Conservation (phyloP, 2,797 vertebrate genomes). For the Urosaurus nigricauda region DNA sequence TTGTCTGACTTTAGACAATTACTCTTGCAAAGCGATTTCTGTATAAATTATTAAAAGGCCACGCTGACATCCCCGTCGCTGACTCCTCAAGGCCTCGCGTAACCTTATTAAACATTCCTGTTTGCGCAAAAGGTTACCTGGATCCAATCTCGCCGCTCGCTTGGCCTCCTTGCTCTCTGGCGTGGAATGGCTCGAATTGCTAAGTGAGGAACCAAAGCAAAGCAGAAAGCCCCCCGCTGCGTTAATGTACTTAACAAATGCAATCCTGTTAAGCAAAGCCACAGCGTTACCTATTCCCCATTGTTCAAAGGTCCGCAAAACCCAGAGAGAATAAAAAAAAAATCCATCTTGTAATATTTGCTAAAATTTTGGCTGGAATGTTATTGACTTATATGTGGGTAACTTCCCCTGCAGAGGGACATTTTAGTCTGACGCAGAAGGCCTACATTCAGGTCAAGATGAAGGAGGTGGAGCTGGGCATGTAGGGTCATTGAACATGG, state of each 20-base stretch:
- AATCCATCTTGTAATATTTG: too few relatives aligned
- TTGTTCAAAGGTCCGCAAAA: rapidly evolving
- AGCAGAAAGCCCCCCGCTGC: neutral
- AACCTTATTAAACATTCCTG: conserved; percentile 56
- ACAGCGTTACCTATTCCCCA: neutral
- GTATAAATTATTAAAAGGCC: conserved; percentile 31
- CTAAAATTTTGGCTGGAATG: too few relatives aligned
- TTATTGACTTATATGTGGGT: too few relatives aligned
- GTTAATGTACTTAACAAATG: conserved; percentile 1
- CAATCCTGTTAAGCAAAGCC: neutral
- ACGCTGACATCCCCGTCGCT: neutral
- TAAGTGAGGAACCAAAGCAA: conserved; percentile 36
- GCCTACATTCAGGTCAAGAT: too few relatives aligned
- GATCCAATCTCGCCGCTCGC: neutral
- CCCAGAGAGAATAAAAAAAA: neutral
- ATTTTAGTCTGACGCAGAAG: too few relatives aligned
- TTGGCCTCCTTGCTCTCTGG: neutral
- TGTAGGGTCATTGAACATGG: too few relatives aligned
- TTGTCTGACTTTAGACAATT: neutral
- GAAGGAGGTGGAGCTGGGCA: too few relatives aligned
- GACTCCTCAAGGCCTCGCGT: conserved; percentile 11
- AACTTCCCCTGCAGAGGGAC: too few relatives aligned
- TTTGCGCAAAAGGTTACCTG: conserved; percentile 46
- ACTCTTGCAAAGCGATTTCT: conserved; percentile 37
- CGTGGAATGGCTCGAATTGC: rapidly evolving